Conservation (phyloP, 2,113 vertebrate genomes). For the Elachura formosa region DNA sequence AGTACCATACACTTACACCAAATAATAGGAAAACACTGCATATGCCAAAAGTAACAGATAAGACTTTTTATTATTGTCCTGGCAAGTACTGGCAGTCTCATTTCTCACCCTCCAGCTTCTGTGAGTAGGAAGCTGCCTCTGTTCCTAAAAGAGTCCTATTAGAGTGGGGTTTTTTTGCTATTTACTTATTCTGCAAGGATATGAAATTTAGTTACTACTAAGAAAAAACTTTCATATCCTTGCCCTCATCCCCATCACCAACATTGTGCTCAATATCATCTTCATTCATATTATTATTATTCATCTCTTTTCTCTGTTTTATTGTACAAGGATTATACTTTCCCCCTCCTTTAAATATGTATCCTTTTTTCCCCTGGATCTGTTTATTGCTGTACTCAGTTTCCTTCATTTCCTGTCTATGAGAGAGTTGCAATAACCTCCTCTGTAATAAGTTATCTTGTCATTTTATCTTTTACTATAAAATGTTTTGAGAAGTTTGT, state of each 20-base stretch:
- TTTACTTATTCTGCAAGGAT: background rate
- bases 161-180: no score
- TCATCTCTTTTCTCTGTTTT: background rate
- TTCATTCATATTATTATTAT: background rate
- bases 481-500: slow-evolving; percentile 28
- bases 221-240: background rate
- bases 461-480: slow-evolving; percentile 5
- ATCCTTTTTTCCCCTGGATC: background rate
- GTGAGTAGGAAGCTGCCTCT: background rate
- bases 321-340: background rate
- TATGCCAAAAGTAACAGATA: background rate
- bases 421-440: background rate
- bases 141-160: background rate
- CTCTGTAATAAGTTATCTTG: background rate
- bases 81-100: background rate
- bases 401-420: background rate
- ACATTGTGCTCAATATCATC: background rate
- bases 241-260: background rate
- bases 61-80: background rate
- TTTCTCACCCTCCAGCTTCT: background rate
- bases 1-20: background rate
- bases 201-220: background rate
- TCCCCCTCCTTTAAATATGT: background rate
- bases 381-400: background rate
- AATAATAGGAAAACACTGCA: background rate